Evolutionary conservation across 1,140 invertebrate species (phyloP), one percentile per base, ranked within the genome.

Genomic region (Aethina tumida): DNA sequence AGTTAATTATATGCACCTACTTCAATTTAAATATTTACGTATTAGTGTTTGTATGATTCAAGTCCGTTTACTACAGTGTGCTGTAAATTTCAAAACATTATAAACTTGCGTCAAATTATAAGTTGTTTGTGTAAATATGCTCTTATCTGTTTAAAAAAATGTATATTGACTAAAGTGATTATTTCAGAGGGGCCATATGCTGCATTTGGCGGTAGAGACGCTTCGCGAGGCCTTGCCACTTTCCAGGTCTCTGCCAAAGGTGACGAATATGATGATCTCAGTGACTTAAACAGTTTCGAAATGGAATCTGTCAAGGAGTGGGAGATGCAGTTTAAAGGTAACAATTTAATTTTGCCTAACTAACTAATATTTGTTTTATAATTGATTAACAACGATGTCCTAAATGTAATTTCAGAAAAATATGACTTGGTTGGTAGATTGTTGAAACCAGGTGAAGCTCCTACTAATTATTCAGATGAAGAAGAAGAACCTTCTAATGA

Each of bases 261-360:
- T 46, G 83, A 89, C 47, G 84, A 84, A 43, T 95, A 94, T 68
- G 94, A 97, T 73, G 94, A 98, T 63, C 68, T 97, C 5, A 92
- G 87, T 63, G 94, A 97, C 66, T 74, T 98, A 7, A 86, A 80
- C 52, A 75, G 78, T 5, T 76, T 81, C 64, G 76, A 87, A 67
- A 86, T 89, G 83, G 84, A 87, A 42, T 84, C 80, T 19, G 79
- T 96, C 1, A 73, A 72, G 47, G 94, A 98, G 67, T 98, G 94
- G 95, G 92, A 96, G 62, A 83, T 84, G 66, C 94, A 97, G 61
- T 95, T 97, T 61, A 84, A 82, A 77, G 91, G 90, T 90, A 71
- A 61, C 13, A 29, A 27, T 8, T 30, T 14, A 24, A 24, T 24
- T 8, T 24, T 24, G n/a, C 22, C 22, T 8, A 24, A 24, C 32